Evolutionary conservation across 2,888 invertebrate genomes (phyloP).

Genomic region (Leptothorax acervorum): DNA sequence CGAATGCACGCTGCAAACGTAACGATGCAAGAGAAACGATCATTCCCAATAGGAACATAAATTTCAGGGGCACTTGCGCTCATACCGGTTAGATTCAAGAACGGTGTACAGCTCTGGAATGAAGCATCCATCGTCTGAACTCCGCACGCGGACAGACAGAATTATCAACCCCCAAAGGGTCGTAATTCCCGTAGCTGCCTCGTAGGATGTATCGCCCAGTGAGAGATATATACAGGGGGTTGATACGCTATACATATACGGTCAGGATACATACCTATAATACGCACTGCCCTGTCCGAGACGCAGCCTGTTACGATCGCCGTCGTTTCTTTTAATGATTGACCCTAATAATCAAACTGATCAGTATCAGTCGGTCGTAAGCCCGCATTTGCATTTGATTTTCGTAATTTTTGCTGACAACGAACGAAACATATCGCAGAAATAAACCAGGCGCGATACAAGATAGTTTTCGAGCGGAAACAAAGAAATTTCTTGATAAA

Average conservation of each 20-base stretch:
- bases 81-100: conserved; percentile 63
- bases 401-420: conserved; percentile 5
- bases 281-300: neutral
- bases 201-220: conserved; percentile 62
- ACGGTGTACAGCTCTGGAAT: conserved; percentile 54
- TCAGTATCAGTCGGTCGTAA: neutral
- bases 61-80: conserved; percentile 74
- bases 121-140: conserved; percentile 69
- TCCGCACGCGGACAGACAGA: conserved; percentile 73
- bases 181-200: conserved; percentile 76
- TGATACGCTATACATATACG: neutral
- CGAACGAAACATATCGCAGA: neutral
- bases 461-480: conserved; percentile 7
- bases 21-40: conserved; percentile 67
- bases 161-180: conserved; percentile 82
- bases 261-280: conserved; percentile 10
- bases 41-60: conserved; percentile 75
- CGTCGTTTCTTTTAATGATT: neutral
- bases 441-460: conserved; percentile 12
- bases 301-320: neutral
- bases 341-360: neutral
- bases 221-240: conserved; percentile 5
- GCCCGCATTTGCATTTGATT: neutral
- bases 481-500: conserved; percentile 37
- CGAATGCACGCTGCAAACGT: conserved; percentile 52